These are phyloP conservation scores for Xiphorhynchus erythropygius DNA, from an alignment of 2,797 vertebrate genomes.

Conservation along the genomic window DNA sequence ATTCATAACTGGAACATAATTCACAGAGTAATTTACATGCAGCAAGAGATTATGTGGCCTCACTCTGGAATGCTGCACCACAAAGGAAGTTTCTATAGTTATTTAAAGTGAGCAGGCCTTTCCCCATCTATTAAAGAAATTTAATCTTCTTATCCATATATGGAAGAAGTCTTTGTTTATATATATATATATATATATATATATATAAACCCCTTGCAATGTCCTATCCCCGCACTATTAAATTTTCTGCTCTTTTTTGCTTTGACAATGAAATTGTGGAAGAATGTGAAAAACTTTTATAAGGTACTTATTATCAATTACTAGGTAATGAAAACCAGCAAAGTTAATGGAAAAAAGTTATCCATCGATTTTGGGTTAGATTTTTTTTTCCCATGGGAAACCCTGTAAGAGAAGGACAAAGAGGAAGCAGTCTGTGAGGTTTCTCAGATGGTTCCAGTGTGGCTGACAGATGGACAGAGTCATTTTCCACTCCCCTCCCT, in stretches of 20 bases:
- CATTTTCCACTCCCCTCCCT: not conserved
- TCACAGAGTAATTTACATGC: slow-evolving; percentile 56
- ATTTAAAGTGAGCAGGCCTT: slow-evolving; percentile 62
- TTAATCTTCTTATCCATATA: slow-evolving; percentile 68
- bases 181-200: not conserved
- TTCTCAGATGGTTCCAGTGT: not conserved
- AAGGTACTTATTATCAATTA: slow-evolving; percentile 32
- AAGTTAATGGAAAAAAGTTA: not conserved
- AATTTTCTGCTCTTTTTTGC: not conserved
- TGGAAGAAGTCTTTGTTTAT: slow-evolving; percentile 53
- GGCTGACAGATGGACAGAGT: not conserved
- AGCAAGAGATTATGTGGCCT: slow-evolving; percentile 59
- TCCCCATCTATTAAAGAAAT: slow-evolving; percentile 63
- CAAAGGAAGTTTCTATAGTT: slow-evolving; percentile 62
- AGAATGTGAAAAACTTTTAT: slow-evolving; percentile 31
- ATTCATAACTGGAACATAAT: slow-evolving; percentile 65
- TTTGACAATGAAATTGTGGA: slow-evolving; percentile 8
- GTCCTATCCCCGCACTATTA: not conserved
- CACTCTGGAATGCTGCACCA: slow-evolving; percentile 57
- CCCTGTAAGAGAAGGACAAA: not conserved
- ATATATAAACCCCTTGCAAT: not conserved
- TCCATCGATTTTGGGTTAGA: not conserved
- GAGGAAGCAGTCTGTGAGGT: fast-evolving
- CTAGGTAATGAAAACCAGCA: not conserved
- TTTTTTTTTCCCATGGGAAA: slow-evolving; percentile 47